phyloP scores from a whole-genome alignment of 2,888 invertebrate genomes.

The Iphiclides podalirius region DNA sequence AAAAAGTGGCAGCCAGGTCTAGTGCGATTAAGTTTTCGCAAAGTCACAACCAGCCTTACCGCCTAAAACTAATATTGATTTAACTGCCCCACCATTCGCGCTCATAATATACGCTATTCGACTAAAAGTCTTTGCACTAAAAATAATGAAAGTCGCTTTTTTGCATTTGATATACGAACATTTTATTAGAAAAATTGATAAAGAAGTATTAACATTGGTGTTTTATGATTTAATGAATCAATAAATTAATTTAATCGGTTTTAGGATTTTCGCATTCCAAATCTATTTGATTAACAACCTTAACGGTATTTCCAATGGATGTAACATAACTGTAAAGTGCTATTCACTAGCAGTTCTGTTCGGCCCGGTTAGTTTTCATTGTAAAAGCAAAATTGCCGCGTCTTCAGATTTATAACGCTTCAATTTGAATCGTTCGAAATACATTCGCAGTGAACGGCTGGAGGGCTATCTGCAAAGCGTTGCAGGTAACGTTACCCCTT shows the following conservation, averaged over 20 bases:
- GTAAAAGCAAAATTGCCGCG: constrained; percentile 29
- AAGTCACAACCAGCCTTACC: constrained; percentile 30
- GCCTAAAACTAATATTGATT: constrained; percentile 27
- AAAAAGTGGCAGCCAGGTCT: constrained; percentile 22
- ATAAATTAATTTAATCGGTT: too few species aligned
- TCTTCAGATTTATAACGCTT: constrained; percentile 45
- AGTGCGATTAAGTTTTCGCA: constrained; percentile 29
- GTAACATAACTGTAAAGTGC: too few species aligned
- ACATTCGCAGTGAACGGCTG: constrained; percentile 44
- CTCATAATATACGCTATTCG: constrained; percentile 1
- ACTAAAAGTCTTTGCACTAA: constrained; percentile 1
- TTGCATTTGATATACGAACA: too few species aligned
- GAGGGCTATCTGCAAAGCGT: constrained; percentile 45
- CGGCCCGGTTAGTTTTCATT: too few species aligned
- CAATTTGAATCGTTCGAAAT: constrained; percentile 43
- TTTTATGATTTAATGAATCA: too few species aligned
- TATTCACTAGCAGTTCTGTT: too few species aligned
- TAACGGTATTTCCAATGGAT: too few species aligned
- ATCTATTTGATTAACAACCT: too few species aligned
- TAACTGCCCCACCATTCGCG: constrained; percentile 20
- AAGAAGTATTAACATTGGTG: too few species aligned
- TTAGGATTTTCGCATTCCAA: too few species aligned
- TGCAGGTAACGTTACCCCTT: constrained; percentile 49
- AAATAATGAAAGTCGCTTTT: constrained; percentile 1
- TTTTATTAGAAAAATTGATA: too few species aligned